phyloP scores from a whole-genome alignment of 2,113 vertebrate genomes.

The Notarius quadriscutis region DNA sequence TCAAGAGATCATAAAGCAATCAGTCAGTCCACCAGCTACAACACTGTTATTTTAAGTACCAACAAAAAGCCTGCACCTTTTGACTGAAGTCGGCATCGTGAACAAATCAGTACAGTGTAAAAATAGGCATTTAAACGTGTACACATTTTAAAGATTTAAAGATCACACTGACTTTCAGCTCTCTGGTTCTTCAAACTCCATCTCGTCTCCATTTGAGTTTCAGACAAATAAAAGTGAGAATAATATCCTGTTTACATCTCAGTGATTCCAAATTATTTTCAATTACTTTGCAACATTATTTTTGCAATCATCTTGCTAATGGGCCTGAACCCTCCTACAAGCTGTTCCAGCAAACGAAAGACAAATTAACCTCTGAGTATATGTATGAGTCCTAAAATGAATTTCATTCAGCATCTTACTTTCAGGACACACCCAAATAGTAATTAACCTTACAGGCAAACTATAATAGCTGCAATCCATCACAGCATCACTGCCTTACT shows the following conservation, averaged over 20 bases:
- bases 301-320: conserved; percentile 56
- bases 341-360: conserved; percentile 50
- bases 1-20: not conserved
- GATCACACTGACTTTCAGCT: conserved; percentile 17
- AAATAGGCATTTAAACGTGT: not conserved
- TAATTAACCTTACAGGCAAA: conserved; percentile 67
- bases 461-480: conserved; percentile 68
- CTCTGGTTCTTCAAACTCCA: conserved; percentile 19
- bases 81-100: too few relatives aligned
- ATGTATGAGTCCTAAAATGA: conserved; percentile 54
- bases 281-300: conserved; percentile 55
- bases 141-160: not conserved
- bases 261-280: conserved; percentile 63
- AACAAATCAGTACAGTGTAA: not conserved
- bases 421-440: conserved; percentile 57
- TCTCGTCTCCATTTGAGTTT: conserved; percentile 11
- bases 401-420: conserved; percentile 58
- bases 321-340: conserved; percentile 55
- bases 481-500: conserved; percentile 3
- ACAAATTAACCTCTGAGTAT: conserved; percentile 56
- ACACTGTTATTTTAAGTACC: too few relatives aligned
- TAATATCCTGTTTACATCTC: conserved; percentile 66
- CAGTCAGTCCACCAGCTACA: too few relatives aligned
- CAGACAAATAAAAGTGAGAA: conserved; percentile 57
- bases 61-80: too few relatives aligned